phyloP scores from a whole-genome alignment of 2,888 invertebrate species.

The Drosophila vallismaia region DNA sequence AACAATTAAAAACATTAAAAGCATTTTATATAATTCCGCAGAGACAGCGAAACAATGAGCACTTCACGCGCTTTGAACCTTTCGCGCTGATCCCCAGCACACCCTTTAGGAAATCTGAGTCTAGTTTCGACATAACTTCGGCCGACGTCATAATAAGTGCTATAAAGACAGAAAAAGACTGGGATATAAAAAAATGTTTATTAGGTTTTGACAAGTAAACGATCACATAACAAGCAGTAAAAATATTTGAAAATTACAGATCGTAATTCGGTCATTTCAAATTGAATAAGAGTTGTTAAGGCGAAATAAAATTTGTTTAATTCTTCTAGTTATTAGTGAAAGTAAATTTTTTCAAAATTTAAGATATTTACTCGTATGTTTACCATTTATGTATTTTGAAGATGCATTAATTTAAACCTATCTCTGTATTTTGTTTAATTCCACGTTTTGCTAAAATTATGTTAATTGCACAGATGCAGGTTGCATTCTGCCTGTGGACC shows the following conservation, averaged over 20 bases:
- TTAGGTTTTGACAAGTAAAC: conserved; percentile 34
- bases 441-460: conserved; percentile 63
- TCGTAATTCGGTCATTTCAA: neutral
- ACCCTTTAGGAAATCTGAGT: conserved; percentile 61
- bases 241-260: conserved; percentile 1
- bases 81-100: conserved; percentile 49
- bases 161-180: conserved; percentile 31
- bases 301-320: neutral
- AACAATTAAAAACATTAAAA: conserved; percentile 75
- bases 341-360: neutral
- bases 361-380: too few species aligned
- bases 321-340: neutral
- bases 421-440: conserved; percentile 55
- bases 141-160: conserved; percentile 48
- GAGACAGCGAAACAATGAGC: conserved; percentile 44
- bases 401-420: conserved; percentile 35
- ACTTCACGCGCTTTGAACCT: conserved; percentile 62
- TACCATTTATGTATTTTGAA: neutral
- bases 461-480: conserved; percentile 61
- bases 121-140: conserved; percentile 53
- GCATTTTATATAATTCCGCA: conserved; percentile 63
- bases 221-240: conserved; percentile 27
- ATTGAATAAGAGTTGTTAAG: neutral
- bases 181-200: conserved; percentile 22
- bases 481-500: conserved; percentile 34